These are phyloP conservation scores for Stomatorhinus walkeri DNA, from an alignment of 2,797 vertebrate genomes.

Conservation along the genomic window DNA sequence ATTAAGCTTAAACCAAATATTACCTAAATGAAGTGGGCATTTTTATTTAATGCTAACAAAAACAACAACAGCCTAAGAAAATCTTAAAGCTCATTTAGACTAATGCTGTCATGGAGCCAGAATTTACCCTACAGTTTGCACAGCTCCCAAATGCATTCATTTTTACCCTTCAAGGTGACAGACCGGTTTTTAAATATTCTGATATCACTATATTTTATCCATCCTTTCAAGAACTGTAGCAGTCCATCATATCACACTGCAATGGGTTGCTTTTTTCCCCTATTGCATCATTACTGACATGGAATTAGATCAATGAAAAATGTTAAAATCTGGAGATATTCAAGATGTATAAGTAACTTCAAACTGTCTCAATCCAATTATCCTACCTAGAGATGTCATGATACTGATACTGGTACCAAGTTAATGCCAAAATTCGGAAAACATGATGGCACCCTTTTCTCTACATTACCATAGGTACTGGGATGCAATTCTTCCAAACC, in stretches of 20 bases:
- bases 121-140: not conserved
- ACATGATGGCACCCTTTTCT: not conserved
- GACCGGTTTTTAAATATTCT: conserved; percentile 6
- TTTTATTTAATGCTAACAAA: not conserved
- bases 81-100: not conserved
- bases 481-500: not conserved
- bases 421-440: not conserved
- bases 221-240: not conserved
- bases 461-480: not conserved
- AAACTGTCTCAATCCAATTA: not conserved
- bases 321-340: not conserved
- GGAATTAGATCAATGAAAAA: not conserved
- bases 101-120: not conserved
- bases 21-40: not conserved
- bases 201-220: not conserved
- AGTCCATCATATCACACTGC: not conserved
- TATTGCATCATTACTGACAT: not conserved
- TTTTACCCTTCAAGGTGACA: not conserved
- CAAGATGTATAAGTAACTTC: not conserved
- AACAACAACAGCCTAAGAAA: not conserved
- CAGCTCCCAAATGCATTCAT: not conserved
- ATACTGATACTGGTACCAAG: not conserved
- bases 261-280: not conserved
- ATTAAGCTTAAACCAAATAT: not conserved
- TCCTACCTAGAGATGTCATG: not conserved